phyloP scores from a whole-genome alignment of 1,140 invertebrate species.

The Bombus breviceps region DNA sequence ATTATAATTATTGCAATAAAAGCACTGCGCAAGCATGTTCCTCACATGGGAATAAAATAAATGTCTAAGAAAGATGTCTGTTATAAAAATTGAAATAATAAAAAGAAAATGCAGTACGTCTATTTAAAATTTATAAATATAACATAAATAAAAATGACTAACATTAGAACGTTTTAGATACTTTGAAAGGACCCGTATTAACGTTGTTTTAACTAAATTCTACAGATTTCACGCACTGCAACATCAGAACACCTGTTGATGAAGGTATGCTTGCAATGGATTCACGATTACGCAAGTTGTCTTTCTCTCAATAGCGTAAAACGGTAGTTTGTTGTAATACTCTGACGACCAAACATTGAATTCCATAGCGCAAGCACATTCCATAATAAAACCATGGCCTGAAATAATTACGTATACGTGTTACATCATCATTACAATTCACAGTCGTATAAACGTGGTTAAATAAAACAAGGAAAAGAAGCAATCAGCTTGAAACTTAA shows the following conservation, averaged over 20 bases:
- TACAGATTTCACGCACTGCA: neutral
- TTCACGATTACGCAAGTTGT: conserved; percentile 73
- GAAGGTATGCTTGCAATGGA: conserved; percentile 71
- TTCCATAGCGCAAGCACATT: conserved; percentile 77
- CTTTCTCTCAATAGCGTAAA: conserved; percentile 73
- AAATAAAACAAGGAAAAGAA: neutral
- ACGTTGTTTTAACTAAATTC: neutral
- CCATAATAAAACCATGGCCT: conserved; percentile 71
- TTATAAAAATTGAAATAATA: conserved; percentile 6
- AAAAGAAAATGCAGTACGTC: neutral
- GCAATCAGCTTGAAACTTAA: neutral
- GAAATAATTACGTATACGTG: conserved; percentile 6
- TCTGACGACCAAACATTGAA: conserved; percentile 68
- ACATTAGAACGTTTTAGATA: neutral
- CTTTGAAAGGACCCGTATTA: neutral
- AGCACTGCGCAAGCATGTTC: neutral
- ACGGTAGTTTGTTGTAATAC: conserved; percentile 69
- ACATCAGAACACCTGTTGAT: conserved; percentile 19
- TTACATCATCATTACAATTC: neutral
- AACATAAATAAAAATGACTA: conserved; percentile 55
- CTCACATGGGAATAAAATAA: neutral
- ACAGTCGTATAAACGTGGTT: neutral
- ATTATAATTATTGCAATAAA: neutral
- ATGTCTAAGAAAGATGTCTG: neutral
- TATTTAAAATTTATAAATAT: conserved; percentile 54